These are phyloP conservation scores for Toxotes lorentzi DNA, from an alignment of 2,797 vertebrate genomes.

Conservation along the genomic window DNA sequence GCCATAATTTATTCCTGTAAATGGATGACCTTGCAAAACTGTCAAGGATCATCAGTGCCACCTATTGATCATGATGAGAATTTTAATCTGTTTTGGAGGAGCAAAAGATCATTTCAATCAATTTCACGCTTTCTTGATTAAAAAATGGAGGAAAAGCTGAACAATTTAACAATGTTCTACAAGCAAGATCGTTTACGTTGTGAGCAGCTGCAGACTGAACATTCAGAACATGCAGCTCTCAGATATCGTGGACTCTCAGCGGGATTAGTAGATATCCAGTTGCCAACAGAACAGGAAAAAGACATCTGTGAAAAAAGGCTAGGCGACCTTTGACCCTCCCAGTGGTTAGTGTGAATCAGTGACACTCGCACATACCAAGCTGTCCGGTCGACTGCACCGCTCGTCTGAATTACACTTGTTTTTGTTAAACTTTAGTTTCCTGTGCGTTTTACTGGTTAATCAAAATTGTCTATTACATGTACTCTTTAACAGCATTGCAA, in stretches of 20 bases:
- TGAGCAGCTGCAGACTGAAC: conserved; percentile 29
- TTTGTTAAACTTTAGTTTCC: conserved; percentile 15
- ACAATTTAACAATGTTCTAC: conserved; percentile 19
- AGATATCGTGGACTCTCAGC: not conserved
- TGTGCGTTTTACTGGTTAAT: conserved; percentile 4
- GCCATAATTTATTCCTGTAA: conserved; percentile 24
- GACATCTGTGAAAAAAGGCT: conserved; percentile 58
- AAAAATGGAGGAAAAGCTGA: conserved; percentile 23
- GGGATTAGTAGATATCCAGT: conserved; percentile 41
- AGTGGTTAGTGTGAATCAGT: conserved; percentile 42
- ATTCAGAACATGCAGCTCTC: not conserved
- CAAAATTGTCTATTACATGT: no score
- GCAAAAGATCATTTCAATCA: conserved; percentile 34
- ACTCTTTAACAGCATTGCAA: not conserved
- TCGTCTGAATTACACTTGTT: no score
- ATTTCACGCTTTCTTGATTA: conserved; percentile 26
- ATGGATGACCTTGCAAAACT: conserved; percentile 46
- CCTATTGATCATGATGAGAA: conserved; percentile 61
- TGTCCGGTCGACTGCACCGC: conserved; percentile 44
- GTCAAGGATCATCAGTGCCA: conserved; percentile 60
- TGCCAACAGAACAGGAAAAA: conserved; percentile 50
- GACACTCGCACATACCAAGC: conserved; percentile 63
- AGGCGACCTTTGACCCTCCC: conserved; percentile 58
- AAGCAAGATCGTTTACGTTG: conserved; percentile 11
- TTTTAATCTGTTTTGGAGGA: conserved; percentile 20